Percentiles rank a stretch among this genome's conserved stretches.
Evolutionary conservation across 2,113 vertebrate genomes (phyloP).

Genomic region (Megaceryle maxima): DNA sequence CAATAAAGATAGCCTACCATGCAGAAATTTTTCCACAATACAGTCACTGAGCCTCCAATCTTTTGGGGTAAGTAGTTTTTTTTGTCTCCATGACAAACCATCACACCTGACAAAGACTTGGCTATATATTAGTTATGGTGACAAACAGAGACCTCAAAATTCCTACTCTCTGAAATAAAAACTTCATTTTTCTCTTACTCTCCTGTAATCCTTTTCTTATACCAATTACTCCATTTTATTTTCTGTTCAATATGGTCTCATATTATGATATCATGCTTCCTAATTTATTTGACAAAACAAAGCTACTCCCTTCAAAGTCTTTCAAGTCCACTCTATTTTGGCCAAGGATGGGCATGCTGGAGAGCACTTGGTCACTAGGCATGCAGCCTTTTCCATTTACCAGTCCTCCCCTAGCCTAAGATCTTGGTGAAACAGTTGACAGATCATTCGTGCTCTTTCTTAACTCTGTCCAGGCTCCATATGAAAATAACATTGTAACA

Average conservation of each 20-base stretch:
- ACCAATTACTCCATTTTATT: neutral
- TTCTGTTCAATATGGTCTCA: neutral
- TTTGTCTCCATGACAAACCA: neutral
- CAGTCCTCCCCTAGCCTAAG: neutral
- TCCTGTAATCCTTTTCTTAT: neutral
- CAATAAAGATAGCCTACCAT: neutral
- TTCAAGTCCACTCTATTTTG: neutral
- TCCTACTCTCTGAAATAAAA: neutral
- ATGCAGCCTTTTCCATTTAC: neutral
- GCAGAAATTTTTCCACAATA: neutral
- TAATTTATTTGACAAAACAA: neutral
- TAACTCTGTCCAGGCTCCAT: neutral
- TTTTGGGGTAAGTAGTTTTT: neutral
- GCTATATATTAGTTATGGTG: neutral
- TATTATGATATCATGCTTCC: neutral
- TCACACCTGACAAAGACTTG: neutral
- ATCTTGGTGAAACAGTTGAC: neutral
- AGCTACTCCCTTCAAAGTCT: neutral
- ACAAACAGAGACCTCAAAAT: neutral
- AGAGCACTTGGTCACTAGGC: neutral
- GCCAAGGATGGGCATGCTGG: neutral
- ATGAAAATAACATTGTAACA: conserved; percentile 12
- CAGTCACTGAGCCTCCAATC: neutral
- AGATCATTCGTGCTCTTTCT: neutral
- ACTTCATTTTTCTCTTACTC: neutral